A percentile compares a stretch with the other conserved stretches of the same genome.
These are phyloP conservation scores for Poecilia wingei DNA, from an alignment of 2,797 vertebrate species.

Conservation along the genomic window DNA sequence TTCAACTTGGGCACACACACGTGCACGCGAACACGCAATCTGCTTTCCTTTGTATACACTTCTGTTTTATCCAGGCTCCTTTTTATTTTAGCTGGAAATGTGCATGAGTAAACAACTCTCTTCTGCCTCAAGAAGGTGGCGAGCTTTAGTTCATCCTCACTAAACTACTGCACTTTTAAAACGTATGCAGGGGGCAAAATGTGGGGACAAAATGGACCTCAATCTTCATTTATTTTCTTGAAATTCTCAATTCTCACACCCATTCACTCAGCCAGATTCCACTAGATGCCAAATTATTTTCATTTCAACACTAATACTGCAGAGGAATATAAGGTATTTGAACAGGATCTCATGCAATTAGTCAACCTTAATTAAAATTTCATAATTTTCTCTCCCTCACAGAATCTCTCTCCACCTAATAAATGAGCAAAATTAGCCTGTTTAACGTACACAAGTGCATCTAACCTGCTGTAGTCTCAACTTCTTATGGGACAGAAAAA, in stretches of 20 bases:
- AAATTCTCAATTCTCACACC: background rate
- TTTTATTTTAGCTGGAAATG: constrained; percentile 46
- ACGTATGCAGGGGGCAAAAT: background rate
- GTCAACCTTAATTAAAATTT: background rate
- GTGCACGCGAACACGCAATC: constrained; percentile 11
- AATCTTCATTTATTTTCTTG: background rate
- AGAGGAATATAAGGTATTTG: background rate
- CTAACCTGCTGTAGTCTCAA: background rate
- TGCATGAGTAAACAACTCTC: constrained; percentile 37
- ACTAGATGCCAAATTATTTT: background rate
- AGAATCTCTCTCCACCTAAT: background rate
- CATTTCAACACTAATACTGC: background rate
- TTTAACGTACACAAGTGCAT: background rate
- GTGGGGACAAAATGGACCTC: background rate
- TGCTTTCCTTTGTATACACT: background rate
- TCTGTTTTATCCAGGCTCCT: constrained; percentile 26
- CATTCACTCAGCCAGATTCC: background rate
- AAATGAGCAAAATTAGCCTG: background rate
- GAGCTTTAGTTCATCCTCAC: constrained; percentile 24
- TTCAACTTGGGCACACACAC: constrained; percentile 14
- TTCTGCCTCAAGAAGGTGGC: background rate
- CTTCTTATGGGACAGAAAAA: background rate
- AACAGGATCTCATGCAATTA: background rate
- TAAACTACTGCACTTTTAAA: constrained; percentile 37
- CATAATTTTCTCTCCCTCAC: background rate